Percentiles rank a stretch among this genome's conserved stretches.
Evolutionary conservation across 2,888 invertebrate genomes (phyloP).

Genomic region (Deladenus siricidicola): DNA sequence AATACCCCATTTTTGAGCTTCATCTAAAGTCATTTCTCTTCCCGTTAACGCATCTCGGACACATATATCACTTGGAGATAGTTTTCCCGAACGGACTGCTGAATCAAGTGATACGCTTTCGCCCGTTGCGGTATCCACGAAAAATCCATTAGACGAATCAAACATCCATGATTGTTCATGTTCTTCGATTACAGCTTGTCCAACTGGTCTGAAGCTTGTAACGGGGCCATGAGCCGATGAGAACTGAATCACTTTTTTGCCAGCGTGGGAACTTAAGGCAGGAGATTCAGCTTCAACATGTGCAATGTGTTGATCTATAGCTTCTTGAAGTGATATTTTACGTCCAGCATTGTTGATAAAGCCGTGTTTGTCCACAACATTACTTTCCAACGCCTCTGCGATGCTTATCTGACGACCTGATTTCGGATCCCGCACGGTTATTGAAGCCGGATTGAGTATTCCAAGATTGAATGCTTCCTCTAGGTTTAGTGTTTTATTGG

Average conservation of each 20-base stretch:
- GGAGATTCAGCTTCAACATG: constrained; percentile 47
- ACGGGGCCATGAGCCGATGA: constrained; percentile 46
- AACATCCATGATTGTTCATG: constrained; percentile 51
- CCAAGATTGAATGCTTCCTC: constrained; percentile 63
- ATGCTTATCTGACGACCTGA: constrained; percentile 72
- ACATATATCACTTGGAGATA: constrained; percentile 56
- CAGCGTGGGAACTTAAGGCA: constrained; percentile 28
- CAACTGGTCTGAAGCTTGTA: constrained; percentile 52
- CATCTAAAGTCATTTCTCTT: constrained; percentile 58
- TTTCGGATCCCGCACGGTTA: constrained; percentile 74
- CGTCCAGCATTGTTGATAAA: constrained; percentile 32
- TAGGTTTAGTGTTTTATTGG: constrained; percentile 73
- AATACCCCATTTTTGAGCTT: constrained; percentile 56
- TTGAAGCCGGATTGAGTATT: constrained; percentile 68
- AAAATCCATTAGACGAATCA: constrained; percentile 73
- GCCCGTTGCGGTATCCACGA: constrained; percentile 63
- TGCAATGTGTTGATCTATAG: constrained; percentile 44
- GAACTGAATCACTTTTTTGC: constrained; percentile 52
- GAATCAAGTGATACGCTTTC: constrained; percentile 67
- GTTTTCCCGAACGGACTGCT: constrained; percentile 56
- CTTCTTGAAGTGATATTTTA: constrained; percentile 39
- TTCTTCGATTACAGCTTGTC: constrained; percentile 49
- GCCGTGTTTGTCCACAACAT: constrained; percentile 56
- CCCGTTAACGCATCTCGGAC: constrained; percentile 71
- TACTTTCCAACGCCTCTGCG: constrained; percentile 73